A percentile compares a stretch with the other conserved stretches of the same genome.
Evolutionary conservation across 2,113 vertebrate genomes (phyloP).

Genomic region (Cynocephalus volans): DNA sequence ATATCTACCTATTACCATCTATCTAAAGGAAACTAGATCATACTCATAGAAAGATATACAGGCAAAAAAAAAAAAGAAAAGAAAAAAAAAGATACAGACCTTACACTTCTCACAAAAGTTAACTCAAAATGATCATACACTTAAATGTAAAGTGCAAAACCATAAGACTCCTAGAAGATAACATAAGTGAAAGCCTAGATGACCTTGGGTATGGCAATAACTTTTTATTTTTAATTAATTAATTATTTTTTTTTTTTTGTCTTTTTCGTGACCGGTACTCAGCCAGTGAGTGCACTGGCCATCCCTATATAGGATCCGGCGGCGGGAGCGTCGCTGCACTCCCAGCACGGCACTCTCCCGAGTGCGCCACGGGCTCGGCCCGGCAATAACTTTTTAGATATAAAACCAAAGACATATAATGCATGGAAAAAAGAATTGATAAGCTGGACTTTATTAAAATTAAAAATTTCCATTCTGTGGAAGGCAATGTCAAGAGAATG

Average conservation of each 20-base stretch:
- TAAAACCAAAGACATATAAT: neutral
- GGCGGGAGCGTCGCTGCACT: too few species aligned
- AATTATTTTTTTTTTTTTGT: too few species aligned
- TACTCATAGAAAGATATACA: neutral
- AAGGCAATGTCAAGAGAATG: neutral
- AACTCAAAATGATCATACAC: neutral
- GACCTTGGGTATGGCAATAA: neutral
- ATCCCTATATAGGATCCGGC: too few species aligned
- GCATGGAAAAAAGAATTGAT: neutral
- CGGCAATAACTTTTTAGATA: neutral
- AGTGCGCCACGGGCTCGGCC: too few species aligned
- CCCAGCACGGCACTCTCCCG: too few species aligned
- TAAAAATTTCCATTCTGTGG: neutral
- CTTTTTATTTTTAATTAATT: too few species aligned
- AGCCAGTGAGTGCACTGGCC: too few species aligned
- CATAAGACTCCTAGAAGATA: neutral
- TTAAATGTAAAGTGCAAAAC: neutral
- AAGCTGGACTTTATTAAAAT: neutral
- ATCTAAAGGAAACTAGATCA: neutral
- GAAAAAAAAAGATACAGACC: neutral
- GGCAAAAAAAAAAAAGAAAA: neutral
- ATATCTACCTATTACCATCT: neutral
- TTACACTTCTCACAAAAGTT: neutral
- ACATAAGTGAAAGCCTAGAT: neutral
- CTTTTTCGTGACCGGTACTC: too few species aligned